phyloP scores from a whole-genome alignment of 1,140 invertebrate genomes.

The Drosophila varians region DNA sequence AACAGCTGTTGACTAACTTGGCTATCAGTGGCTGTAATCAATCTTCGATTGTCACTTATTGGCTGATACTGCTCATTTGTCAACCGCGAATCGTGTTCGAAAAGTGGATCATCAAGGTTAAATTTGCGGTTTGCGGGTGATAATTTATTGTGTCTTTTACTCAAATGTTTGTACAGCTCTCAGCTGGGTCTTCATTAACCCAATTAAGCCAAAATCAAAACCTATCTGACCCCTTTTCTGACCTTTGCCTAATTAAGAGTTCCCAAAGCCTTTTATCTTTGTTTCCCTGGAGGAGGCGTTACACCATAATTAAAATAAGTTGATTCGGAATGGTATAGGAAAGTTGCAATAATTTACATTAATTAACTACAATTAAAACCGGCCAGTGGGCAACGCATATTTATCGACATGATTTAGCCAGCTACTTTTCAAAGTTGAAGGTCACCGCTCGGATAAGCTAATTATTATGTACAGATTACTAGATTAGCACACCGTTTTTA shows the following conservation, averaged over 20 bases:
- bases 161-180: slow-evolving; percentile 11
- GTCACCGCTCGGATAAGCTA: slow-evolving; percentile 37
- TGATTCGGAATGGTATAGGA: slow-evolving; percentile 20
- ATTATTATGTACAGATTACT: slow-evolving; percentile 40
- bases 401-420: slow-evolving; percentile 34
- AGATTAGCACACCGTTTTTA: slow-evolving; percentile 14
- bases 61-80: slow-evolving; percentile 24
- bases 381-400: slow-evolving; percentile 19
- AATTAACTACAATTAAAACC: slow-evolving; percentile 58
- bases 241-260: slow-evolving; percentile 25
- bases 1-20: neutral
- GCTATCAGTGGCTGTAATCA: slow-evolving; percentile 12
- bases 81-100: slow-evolving; percentile 5
- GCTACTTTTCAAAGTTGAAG: slow-evolving; percentile 56
- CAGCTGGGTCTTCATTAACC: slow-evolving; percentile 33
- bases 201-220: slow-evolving; percentile 35
- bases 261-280: slow-evolving; percentile 6
- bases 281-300: slow-evolving; percentile 29
- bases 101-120: slow-evolving; percentile 48
- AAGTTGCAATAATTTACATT: slow-evolving; percentile 60
- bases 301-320: slow-evolving; percentile 41
- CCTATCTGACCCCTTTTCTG: slow-evolving; percentile 33
- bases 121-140: slow-evolving; percentile 27
- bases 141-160: slow-evolving; percentile 45
- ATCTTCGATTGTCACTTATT: slow-evolving; percentile 28